Evolutionary conservation across 1,140 invertebrate species (phyloP), one percentile per base, ranked within the genome.

Genomic region (Drosophila kurseongensis): DNA sequence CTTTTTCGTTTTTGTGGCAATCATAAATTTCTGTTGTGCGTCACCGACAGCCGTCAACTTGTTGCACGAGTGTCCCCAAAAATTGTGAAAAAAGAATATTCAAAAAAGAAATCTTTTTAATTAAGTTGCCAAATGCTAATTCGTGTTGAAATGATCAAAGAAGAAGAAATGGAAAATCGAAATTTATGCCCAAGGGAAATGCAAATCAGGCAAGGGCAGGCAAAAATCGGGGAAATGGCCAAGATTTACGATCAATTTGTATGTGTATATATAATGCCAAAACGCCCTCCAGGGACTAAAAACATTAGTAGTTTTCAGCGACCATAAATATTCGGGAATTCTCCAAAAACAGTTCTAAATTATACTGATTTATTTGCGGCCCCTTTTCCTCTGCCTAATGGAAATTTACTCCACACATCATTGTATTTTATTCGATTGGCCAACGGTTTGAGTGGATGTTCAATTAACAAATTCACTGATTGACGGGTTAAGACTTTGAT

Each of bases 21-120:
- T 86, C 83, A 88, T 86, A 86, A 88, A 86, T 86, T 35, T 86
- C 48, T 75, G 52, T 68, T 78, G 84, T 86, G 83, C 82, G 82
- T 86, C 82, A 86, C 56, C 79, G 67, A 68, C 80, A 88, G 82
- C 82, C 83, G 84, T 86, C 82, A 88, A 82, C 83, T 82, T 86
- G 81, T 88, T 88, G 82, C 83, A 78, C 77, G 69, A 63, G 41
- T 55, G 38, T 32, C 61, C 36, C 18, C 23, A 18, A 13, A 51
- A 16, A 14, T 23, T 18, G 18, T 29, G 32, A 9, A 56, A 54
- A 65, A 51, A 32, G 40, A 38, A 27, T 9, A 32, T 27, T 8
- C 9, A 51, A n/a, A 16, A 35, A 67, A 27, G 23, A 40, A 67
- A 55, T 56, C 38, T 48, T 65, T 75, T 76, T 76, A 76, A 76